phyloP scores from a whole-genome alignment of 2,113 vertebrate genomes.

The Sphyrna mokarran region DNA sequence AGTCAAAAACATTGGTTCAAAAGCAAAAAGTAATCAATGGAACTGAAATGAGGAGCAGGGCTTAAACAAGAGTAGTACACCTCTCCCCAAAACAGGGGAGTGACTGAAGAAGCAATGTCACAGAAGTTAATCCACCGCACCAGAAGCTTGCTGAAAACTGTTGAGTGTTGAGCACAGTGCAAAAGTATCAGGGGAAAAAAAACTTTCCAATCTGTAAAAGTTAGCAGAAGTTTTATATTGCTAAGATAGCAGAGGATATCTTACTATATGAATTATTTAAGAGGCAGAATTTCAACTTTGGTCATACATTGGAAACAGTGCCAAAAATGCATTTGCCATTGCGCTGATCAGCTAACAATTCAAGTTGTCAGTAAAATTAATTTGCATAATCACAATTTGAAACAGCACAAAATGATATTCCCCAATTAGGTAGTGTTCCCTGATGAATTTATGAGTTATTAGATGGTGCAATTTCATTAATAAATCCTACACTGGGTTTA shows the following conservation, averaged over 20 bases:
- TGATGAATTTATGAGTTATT: too few relatives aligned
- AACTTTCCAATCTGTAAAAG: not conserved
- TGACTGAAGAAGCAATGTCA: not conserved
- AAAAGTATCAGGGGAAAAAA: not conserved
- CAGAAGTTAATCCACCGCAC: not conserved
- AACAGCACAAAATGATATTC: too few relatives aligned
- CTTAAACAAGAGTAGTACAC: not conserved
- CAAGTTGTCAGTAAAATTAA: not conserved
- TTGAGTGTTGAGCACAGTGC: not conserved
- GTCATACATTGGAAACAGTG: too few relatives aligned
- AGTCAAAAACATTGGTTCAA: not conserved
- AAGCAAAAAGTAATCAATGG: not conserved
- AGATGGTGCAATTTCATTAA: too few relatives aligned
- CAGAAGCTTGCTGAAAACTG: not conserved
- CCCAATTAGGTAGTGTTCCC: too few relatives aligned
- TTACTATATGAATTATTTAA: not conserved
- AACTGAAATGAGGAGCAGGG: not conserved
- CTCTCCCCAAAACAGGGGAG: not conserved
- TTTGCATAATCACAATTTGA: too few relatives aligned
- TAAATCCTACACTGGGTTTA: too few relatives aligned
- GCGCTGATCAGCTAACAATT: not conserved
- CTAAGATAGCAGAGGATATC: not conserved
- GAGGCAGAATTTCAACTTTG: too few relatives aligned
- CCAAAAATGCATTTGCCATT: not conserved
- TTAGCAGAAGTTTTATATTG: not conserved